Conservation (phyloP, 1,140 invertebrate genomes). For the Sarcophaga peregrina region DNA sequence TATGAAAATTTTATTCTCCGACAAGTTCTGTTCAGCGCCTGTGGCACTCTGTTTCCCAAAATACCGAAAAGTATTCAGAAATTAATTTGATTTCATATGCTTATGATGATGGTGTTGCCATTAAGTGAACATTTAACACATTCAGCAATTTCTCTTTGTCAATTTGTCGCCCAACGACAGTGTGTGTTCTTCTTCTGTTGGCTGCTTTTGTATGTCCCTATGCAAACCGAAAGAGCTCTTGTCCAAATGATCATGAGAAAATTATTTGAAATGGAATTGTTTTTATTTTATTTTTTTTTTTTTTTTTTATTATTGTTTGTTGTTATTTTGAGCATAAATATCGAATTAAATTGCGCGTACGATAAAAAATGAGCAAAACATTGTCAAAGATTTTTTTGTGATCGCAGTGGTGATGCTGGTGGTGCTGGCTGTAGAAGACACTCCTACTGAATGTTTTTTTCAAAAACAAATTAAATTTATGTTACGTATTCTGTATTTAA, state of each 20-base stretch:
- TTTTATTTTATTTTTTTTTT: no score
- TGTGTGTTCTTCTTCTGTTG: no score
- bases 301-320: background rate
- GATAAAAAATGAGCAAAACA: conserved; percentile 17
- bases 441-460: no score
- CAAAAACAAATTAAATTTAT: no score
- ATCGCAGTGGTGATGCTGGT: no score
- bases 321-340: background rate
- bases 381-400: no score
- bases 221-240: background rate
- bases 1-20: background rate
- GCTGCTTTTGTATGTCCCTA: background rate
- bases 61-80: conserved; percentile 22
- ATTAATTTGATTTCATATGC: conserved; percentile 21
- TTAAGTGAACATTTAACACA: conserved; percentile 43
- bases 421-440: no score
- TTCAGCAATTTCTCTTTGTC: conserved; percentile 39
- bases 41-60: background rate
- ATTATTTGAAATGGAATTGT: no score
- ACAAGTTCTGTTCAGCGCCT: background rate
- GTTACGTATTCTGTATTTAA: background rate
- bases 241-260: conserved; percentile 17
- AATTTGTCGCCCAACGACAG: conserved; percentile 9
- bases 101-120: conserved; percentile 23
- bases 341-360: background rate